Evolutionary conservation across 2,797 vertebrate genomes (phyloP).

Genomic region (Notolabrus celidotus): DNA sequence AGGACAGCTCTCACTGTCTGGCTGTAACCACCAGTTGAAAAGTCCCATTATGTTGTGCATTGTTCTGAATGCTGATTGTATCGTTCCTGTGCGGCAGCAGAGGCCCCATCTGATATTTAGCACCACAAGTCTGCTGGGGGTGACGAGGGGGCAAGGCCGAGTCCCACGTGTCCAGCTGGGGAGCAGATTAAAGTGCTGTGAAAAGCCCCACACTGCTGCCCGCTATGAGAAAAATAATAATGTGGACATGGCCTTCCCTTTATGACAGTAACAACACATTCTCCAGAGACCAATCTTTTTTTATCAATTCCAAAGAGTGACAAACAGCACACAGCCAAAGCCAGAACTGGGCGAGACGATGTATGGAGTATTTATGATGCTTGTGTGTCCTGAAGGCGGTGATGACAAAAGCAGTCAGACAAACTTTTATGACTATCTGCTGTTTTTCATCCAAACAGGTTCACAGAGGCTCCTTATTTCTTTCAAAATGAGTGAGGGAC

Average conservation of each 20-base stretch:
- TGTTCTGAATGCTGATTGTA: constrained; percentile 71
- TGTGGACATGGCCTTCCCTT: constrained; percentile 86
- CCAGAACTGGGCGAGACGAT: constrained; percentile 70
- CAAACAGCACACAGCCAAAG: constrained; percentile 75
- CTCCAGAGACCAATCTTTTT: constrained; percentile 85
- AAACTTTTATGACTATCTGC: constrained; percentile 63
- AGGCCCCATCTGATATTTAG: constrained; percentile 82
- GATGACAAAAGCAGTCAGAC: constrained; percentile 79
- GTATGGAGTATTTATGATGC: constrained; percentile 78
- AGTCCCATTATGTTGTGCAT: constrained; percentile 48
- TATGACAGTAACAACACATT: constrained; percentile 85
- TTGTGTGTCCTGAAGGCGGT: constrained; percentile 68
- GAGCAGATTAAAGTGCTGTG: constrained; percentile 85
- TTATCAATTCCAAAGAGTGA: constrained; percentile 79
- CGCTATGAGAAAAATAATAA: constrained; percentile 84
- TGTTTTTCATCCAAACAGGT: constrained; percentile 62
- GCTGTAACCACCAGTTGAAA: constrained; percentile 60
- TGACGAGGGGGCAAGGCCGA: constrained; percentile 82
- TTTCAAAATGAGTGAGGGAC: constrained; percentile 51
- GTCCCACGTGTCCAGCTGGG: constrained; percentile 79
- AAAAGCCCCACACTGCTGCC: constrained; percentile 79
- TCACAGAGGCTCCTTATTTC: constrained; percentile 54
- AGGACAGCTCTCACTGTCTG: constrained; percentile 22
- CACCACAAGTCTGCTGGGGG: constrained; percentile 70
- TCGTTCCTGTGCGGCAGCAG: constrained; percentile 46